These are phyloP conservation scores for Chloropsis hardwickii DNA, from an alignment of 2,113 vertebrate species.

Conservation along the genomic window DNA sequence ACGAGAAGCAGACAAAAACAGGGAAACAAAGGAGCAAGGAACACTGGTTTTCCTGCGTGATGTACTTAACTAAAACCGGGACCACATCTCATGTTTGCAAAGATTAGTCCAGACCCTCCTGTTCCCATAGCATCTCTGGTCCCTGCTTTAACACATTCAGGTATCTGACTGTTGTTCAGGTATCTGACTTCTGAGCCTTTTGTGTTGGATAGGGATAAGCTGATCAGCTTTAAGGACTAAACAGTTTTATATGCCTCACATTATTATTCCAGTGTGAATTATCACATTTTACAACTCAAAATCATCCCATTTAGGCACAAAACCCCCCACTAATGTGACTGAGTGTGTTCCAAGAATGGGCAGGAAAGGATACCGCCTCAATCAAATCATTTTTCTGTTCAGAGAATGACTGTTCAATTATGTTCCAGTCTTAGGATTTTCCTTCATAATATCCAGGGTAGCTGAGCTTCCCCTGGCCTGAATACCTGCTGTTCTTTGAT, in stretches of 20 bases:
- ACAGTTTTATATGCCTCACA: background rate
- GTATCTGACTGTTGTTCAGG: accelerated
- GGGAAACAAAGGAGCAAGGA: background rate
- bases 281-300: constrained; percentile 1
- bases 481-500: constrained; percentile 1
- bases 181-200: background rate
- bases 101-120: background rate
- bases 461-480: background rate
- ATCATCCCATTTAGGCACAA: background rate
- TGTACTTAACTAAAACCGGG: background rate
- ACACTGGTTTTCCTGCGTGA: background rate
- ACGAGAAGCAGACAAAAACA: background rate
- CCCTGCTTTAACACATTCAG: background rate
- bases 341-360: background rate
- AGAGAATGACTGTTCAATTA: background rate
- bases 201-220: background rate
- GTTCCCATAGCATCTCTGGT: background rate
- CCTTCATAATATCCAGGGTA: background rate
- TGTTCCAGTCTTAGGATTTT: background rate
- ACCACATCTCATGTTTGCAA: background rate
- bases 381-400: background rate
- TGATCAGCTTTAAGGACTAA: constrained; percentile 18
- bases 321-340: background rate
- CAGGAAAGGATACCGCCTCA: background rate
- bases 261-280: background rate